Base-by-base conservation (phyloP, 37 sponge, comb jelly and placozoan genomes). In the Geodia barretti region DNA sequence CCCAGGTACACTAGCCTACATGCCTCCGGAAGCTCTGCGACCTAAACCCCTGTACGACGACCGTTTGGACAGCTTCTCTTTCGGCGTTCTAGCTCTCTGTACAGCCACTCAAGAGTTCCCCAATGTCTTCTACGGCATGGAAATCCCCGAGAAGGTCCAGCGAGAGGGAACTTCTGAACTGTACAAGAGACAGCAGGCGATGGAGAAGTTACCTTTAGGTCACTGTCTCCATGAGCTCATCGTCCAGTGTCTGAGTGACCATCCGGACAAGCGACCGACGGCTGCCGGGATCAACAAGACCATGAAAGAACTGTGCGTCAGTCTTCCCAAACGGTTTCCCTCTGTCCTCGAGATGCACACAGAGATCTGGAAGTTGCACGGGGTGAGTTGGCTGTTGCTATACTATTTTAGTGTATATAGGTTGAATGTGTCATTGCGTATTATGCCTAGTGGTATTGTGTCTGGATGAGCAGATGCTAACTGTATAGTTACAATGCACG, bases 1-100 rank as follows among this genome's bases (percentile, higher is more conserved):
- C 26, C 74, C 74, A 35, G 74, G 74, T 21, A 41, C 74, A 35
- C 47, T 35, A 24, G 42, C 23, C 23, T 73, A 73, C 25, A 73
- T 73, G 74, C 74, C 74, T 39, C 74, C 74, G 3, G 74, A 73
- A 28, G 47, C 47, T 23, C 25, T 73, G 2, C 30, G 4, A 19
- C 41, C 41, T 3, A 2, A 41, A 41, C 74, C 74, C 1, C 21
- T 1, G 1, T 73, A 73, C 35, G 74, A 17, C 26, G 41, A 39
- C 28, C 30, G 35, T n/a, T 17, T 73, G 28, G 74, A 73, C 35
- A 41, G 35, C 30, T 73, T 73, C 28, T 41, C 74, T 9, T 73
- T 41, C 39, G 69, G 69, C 30, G 69, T 68, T n/a, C 31, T 68
- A 31, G 20, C 71, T 14, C 40, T 70, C n/a, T 70, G n/a, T 7